Percentiles rank a stretch among this genome's conserved stretches.
Conservation (phyloP, 2,888 invertebrate species). For the Metellina segmentata region DNA sequence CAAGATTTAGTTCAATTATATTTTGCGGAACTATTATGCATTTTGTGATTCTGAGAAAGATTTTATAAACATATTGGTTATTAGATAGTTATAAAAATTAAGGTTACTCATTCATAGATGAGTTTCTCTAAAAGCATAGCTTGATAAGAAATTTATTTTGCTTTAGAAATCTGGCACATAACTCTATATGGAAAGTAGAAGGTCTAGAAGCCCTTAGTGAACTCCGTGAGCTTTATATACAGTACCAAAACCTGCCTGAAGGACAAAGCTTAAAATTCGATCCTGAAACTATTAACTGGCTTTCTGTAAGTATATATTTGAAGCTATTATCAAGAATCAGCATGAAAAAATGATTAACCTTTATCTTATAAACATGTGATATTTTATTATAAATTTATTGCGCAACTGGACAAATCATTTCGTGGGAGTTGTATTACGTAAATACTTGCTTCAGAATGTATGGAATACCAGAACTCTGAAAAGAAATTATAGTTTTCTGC, state of each 20-base stretch:
- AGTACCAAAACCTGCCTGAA: slow-evolving; percentile 62
- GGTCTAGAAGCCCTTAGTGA: slow-evolving; percentile 44
- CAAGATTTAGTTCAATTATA: too few species aligned
- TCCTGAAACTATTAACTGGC: slow-evolving; percentile 27
- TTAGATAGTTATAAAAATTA: too few species aligned
- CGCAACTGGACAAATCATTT: too few species aligned
- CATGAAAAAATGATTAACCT: too few species aligned
- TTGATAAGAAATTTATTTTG: not conserved
- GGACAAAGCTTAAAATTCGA: slow-evolving; percentile 58
- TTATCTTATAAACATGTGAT: too few species aligned
- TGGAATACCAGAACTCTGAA: not conserved
- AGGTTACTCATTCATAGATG: not conserved
- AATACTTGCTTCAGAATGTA: not conserved
- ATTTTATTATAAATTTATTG: too few species aligned
- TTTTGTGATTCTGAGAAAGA: too few species aligned
- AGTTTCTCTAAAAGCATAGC: not conserved
- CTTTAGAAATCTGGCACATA: slow-evolving; percentile 62
- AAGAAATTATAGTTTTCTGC: too few species aligned
- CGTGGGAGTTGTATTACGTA: too few species aligned
- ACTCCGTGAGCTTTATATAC: slow-evolving; percentile 66
- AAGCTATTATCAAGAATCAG: not conserved
- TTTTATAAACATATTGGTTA: too few species aligned
- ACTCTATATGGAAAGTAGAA: slow-evolving; percentile 63
- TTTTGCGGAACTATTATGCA: too few species aligned
- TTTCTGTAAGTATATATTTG: slow-evolving; percentile 37